Evolutionary conservation across 2,113 vertebrate genomes (phyloP).

Genomic region (Peromyscus maniculatus): DNA sequence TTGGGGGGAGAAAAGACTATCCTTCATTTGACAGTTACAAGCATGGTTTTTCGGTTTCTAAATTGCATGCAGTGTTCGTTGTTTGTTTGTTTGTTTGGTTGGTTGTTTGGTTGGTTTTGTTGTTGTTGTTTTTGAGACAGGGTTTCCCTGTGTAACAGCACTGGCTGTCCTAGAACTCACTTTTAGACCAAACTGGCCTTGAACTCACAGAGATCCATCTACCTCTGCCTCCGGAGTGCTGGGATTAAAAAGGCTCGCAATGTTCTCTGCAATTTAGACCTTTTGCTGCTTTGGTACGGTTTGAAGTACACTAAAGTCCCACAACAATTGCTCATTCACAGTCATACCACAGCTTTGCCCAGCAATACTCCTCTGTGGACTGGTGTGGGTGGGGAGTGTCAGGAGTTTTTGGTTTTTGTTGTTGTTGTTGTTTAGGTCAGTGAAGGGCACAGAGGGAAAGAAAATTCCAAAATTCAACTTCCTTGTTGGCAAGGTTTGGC

Average conservation of each 20-base stretch:
- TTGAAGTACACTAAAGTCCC: background rate
- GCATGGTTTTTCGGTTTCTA: background rate
- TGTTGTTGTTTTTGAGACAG: background rate
- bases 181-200: background rate
- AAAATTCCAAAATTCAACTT: constrained; percentile 34
- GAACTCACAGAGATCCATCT: background rate
- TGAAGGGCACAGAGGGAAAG: constrained; percentile 42
- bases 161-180: background rate
- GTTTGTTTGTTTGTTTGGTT: background rate
- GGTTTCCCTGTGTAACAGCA: background rate
- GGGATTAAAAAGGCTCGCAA: background rate
- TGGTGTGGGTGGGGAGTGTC: background rate
- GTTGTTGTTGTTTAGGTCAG: constrained; percentile 41
- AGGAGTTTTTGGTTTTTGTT: background rate
- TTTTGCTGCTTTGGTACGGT: background rate
- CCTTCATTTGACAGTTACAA: background rate
- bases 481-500: constrained; percentile 53
- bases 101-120: background rate
- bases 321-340: background rate
- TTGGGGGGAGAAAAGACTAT: background rate
- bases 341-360: background rate
- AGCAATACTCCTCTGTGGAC: rapidly evolving
- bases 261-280: background rate
- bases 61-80: background rate
- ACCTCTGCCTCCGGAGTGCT: background rate